Conservation (phyloP, 2,797 vertebrate species). For the Sparus aurata region DNA sequence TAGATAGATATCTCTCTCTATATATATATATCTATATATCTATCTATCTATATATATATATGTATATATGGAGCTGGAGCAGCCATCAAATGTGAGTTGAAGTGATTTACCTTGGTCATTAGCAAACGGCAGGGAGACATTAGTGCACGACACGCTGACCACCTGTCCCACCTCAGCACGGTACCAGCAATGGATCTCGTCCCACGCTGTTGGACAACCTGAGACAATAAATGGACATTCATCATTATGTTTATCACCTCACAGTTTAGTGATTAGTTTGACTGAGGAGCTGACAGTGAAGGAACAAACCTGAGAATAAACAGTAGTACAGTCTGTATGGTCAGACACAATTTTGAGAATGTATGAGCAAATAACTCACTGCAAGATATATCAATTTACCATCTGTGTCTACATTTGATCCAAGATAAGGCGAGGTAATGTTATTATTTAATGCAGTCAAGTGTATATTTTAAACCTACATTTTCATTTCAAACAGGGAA, state of each 20-base stretch:
- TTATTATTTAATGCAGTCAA: background rate
- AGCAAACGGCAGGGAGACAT: constrained; percentile 81
- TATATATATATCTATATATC: too few relatives aligned
- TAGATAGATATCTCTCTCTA: too few relatives aligned
- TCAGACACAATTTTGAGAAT: background rate
- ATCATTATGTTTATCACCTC: background rate
- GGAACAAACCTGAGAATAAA: background rate
- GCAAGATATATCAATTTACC: background rate
- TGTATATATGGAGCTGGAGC: too few relatives aligned
- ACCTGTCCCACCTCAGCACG: constrained; percentile 80
- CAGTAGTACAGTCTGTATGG: background rate
- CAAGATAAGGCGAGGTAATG: background rate
- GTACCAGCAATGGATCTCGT: constrained; percentile 82
- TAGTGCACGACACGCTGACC: constrained; percentile 80
- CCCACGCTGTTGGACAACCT: constrained; percentile 84
- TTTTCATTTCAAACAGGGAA: too few relatives aligned
- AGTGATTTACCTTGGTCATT: constrained; percentile 78
- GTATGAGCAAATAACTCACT: background rate
- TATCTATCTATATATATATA: too few relatives aligned
- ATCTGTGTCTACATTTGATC: background rate
- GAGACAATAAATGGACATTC: constrained; percentile 21
- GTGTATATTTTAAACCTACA: background rate
- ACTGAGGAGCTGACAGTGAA: background rate
- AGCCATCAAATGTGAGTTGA: background rate
- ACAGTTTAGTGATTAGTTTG: background rate